Evolutionary conservation across 2,113 vertebrate genomes (phyloP).

Genomic region (Anseranas semipalmata): DNA sequence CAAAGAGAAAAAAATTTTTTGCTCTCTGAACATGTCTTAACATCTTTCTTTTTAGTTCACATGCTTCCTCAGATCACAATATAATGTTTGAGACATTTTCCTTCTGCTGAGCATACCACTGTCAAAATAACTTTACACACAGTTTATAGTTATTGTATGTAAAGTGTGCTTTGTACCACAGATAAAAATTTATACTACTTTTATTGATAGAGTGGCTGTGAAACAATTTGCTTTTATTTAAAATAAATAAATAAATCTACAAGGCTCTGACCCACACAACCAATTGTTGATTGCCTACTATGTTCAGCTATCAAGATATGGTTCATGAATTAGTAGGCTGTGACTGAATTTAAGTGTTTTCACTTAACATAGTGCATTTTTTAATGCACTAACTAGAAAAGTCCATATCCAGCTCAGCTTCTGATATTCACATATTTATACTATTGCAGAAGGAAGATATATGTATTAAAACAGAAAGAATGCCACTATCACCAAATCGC

Average conservation of each 20-base stretch:
- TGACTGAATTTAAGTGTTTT: conserved; percentile 10
- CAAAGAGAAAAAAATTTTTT: not conserved
- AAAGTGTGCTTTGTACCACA: conserved; percentile 40
- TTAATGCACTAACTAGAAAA: not conserved
- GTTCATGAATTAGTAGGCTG: conserved; percentile 10
- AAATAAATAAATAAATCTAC: not conserved
- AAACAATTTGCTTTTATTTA: not conserved
- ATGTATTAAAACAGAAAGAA: not conserved
- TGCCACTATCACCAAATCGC: not conserved
- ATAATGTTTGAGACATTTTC: conserved; percentile 49
- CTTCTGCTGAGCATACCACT: conserved; percentile 64
- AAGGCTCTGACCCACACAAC: not conserved
- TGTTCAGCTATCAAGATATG: not conserved
- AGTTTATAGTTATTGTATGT: conserved; percentile 44
- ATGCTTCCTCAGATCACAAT: conserved; percentile 45
- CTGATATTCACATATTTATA: not conserved
- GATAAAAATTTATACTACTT: conserved; percentile 35
- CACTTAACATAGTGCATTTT: conserved; percentile 10
- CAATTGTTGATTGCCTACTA: not conserved
- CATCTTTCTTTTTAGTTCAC: conserved; percentile 31
- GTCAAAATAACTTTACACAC: conserved; percentile 57
- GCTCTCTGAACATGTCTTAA: not conserved
- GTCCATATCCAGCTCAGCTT: not conserved
- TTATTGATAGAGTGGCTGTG: conserved; percentile 29
- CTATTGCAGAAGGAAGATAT: not conserved